These are phyloP conservation scores for Pocillopora verrucosa DNA, from an alignment of 64 coral and sea anemone species.

Conservation along the genomic window DNA sequence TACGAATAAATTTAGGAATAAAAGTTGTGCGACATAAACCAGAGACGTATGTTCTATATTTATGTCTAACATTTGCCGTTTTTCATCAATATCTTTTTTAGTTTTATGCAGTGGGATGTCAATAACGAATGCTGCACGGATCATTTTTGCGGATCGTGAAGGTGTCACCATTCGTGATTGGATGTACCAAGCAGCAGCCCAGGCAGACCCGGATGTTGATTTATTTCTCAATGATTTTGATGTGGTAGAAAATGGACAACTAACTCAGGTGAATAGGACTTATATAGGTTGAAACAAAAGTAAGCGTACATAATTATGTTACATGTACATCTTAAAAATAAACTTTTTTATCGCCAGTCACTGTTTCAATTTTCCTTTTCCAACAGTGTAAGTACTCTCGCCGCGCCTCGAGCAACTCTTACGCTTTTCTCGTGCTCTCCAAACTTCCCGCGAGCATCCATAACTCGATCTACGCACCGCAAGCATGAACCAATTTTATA, in stretches of 20 bases:
- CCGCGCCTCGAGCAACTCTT: too few relatives aligned
- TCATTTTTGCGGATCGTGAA: slow-evolving; percentile 71
- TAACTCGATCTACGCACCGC: too few relatives aligned
- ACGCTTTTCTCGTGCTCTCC: too few relatives aligned
- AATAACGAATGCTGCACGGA: slow-evolving; percentile 95
- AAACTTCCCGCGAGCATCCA: too few relatives aligned
- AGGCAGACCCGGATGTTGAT: slow-evolving; percentile 60
- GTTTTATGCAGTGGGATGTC: slow-evolving; percentile 88
- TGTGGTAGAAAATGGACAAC: slow-evolving; percentile 69
- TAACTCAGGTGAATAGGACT: slow-evolving; percentile 51
- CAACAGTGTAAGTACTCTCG: too few relatives aligned
- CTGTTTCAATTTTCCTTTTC: too few relatives aligned
- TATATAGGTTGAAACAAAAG: too few relatives aligned
- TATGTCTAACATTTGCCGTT: background rate
- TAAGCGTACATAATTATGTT: too few relatives aligned
- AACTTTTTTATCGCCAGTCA: too few relatives aligned
- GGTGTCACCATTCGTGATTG: slow-evolving; percentile 71
- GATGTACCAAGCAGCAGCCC: slow-evolving; percentile 62
- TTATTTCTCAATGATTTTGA: slow-evolving; percentile 89
- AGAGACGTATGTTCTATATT: background rate
- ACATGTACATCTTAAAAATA: too few relatives aligned
- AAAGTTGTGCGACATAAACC: background rate
- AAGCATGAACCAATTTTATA: too few relatives aligned
- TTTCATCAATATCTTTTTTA: background rate
- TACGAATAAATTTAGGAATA: too few relatives aligned